phyloP scores from a whole-genome alignment of 2,113 vertebrate species.

The Lethenteron reissneri region DNA sequence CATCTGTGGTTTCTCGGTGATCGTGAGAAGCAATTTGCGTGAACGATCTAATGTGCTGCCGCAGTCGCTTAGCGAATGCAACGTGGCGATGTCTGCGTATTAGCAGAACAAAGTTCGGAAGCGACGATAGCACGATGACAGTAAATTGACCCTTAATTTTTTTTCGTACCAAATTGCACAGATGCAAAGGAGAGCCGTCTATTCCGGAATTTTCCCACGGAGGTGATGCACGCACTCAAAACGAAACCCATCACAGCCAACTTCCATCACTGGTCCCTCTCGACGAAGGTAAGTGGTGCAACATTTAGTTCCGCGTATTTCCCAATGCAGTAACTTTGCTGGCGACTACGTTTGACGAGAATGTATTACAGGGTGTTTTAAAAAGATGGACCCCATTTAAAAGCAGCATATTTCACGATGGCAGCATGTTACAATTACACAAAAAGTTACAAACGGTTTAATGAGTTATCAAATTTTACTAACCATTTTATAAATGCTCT shows the following conservation, averaged over 20 bases:
- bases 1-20: not conserved
- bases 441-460: too few relatives aligned
- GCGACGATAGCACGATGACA: not conserved
- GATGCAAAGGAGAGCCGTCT: conserved; percentile 28
- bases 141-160: not conserved
- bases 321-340: too few relatives aligned
- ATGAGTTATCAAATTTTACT: too few relatives aligned
- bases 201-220: conserved; percentile 36
- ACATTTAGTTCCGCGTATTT: too few relatives aligned
- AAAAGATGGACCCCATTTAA: too few relatives aligned
- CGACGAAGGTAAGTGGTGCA: conserved; percentile 24
- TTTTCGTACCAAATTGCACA: conserved; percentile 15
- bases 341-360: too few relatives aligned
- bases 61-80: not conserved
- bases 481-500: too few relatives aligned
- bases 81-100: not conserved
- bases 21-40: not conserved
- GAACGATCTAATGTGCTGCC: not conserved
- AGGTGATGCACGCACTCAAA: conserved; percentile 28
- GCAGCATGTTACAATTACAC: too few relatives aligned
- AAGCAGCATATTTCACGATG: too few relatives aligned
- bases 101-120: not conserved
- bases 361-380: too few relatives aligned
- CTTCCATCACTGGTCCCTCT: conserved; percentile 47
- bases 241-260: conserved; percentile 40